A percentile compares a stretch with the other conserved stretches of the same genome.
Evolutionary conservation across 1,140 invertebrate species (phyloP).

Genomic region (Polypedilum pembai): DNA sequence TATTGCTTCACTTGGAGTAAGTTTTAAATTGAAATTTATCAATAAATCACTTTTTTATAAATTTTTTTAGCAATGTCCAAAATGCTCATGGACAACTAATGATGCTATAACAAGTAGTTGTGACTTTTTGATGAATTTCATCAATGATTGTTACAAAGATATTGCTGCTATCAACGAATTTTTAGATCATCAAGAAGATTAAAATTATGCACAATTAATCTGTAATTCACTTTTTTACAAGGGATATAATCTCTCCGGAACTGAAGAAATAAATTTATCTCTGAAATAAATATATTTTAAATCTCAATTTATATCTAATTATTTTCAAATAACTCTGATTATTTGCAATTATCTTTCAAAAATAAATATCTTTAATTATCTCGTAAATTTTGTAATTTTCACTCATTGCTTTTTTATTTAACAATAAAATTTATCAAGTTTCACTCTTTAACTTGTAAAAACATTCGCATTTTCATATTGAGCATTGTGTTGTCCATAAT

Average conservation of each 20-base stretch:
- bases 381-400: too few species aligned
- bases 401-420: too few species aligned
- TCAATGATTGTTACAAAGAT: not conserved
- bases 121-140: not conserved
- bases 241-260: too few species aligned
- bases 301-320: too few species aligned
- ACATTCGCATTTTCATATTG: not conserved
- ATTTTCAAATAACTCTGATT: too few species aligned
- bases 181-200: not conserved
- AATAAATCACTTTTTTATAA: not conserved
- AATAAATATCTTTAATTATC: too few species aligned
- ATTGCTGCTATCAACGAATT: not conserved
- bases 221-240: too few species aligned
- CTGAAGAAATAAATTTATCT: too few species aligned
- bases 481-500: slow-evolving; percentile 34
- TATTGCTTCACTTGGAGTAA: not conserved
- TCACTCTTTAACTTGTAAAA: slow-evolving; percentile 3
- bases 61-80: not conserved
- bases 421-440: not conserved
- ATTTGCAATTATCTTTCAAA: too few species aligned
- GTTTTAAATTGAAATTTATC: not conserved
- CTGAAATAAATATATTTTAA: too few species aligned
- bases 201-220: not conserved
- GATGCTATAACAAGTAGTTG: not conserved
- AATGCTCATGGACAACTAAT: not conserved